phyloP scores from a whole-genome alignment of 1,140 invertebrate species.

The Micrasema minimum region DNA sequence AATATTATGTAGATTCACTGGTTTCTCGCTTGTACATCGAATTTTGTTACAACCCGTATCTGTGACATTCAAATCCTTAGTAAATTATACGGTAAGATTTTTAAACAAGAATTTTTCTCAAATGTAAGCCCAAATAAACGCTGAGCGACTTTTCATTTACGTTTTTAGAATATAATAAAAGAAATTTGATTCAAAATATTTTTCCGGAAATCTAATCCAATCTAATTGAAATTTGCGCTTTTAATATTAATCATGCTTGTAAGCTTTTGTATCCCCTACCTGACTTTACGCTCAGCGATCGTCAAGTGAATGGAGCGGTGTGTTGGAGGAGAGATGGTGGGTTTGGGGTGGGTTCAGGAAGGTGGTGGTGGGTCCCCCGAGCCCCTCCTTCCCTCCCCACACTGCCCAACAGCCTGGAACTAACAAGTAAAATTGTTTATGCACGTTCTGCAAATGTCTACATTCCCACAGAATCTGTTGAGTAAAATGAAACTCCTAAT shows the following conservation, averaged over 20 bases:
- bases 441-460: slow-evolving; percentile 41
- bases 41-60: too few species aligned
- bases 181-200: neutral
- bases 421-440: slow-evolving; percentile 47
- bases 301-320: neutral
- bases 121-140: too few species aligned
- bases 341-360: too few species aligned
- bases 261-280: slow-evolving; percentile 20
- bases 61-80: too few species aligned
- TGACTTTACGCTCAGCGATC: slow-evolving; percentile 21
- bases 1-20: too few species aligned
- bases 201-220: slow-evolving; percentile 22
- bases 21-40: too few species aligned
- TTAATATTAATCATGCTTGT: slow-evolving; percentile 23
- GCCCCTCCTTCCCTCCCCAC: neutral
- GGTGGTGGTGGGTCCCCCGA: too few species aligned
- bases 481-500: slow-evolving; percentile 16
- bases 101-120: too few species aligned
- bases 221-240: slow-evolving; percentile 20
- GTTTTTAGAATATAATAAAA: neutral
- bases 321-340: neutral
- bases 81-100: too few species aligned
- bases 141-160: neutral
- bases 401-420: slow-evolving; percentile 30
- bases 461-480: slow-evolving; percentile 36